Evolutionary conservation across 2,113 vertebrate species (phyloP), one percentile per base, ranked within the genome.

Genomic region (Todiramphus saurophagus): DNA sequence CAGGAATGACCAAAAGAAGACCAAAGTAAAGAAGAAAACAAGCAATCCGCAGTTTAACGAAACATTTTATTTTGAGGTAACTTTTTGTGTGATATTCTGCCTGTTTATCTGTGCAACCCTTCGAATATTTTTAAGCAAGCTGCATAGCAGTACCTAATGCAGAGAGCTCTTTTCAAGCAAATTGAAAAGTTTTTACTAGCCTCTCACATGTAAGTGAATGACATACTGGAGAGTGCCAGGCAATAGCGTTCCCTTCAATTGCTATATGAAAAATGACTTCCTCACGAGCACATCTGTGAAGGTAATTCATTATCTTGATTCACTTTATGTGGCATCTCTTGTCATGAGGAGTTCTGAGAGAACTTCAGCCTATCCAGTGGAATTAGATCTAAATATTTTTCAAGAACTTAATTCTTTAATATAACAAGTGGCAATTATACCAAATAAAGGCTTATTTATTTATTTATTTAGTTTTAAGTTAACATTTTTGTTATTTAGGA

Each of bases 21-120:
- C 99, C 24, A 99, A 99, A 97, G 99, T 99, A 94, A 99, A 99
- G 98, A 99, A 99, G 99, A 99, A 99, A 99, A 99, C 99, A 90
- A 99, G 99, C 97, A 99, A 99, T 94, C 99, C 99, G 39, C 98
- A 99, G 88, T 99, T 99, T 97, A 99, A 99, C 37, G 99, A 99
- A 98, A 99, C 98, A 12, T 99, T 99, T 98, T 98, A 98, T 97
- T 99, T 99, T 97, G 99, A 99, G 99, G 99, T 99, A 98, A 97
- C 46, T 92, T 97, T 97, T 76, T 97, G 39, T 88, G 31, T 93
- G 41, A 10, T 96, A 7, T 91, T 93, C 37, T 90, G 66, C 44
- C 37, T 87, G 41, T 90, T 93, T 87, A 9, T 88, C 43, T 86
- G 0, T 87, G 24, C 60, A 93, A 74, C 23, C 44, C 21, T 80